Evolutionary conservation across 2,113 vertebrate species (phyloP), one percentile per base, ranked within the genome.

Genomic region (Sinocyclocheilus anophthalmus): DNA sequence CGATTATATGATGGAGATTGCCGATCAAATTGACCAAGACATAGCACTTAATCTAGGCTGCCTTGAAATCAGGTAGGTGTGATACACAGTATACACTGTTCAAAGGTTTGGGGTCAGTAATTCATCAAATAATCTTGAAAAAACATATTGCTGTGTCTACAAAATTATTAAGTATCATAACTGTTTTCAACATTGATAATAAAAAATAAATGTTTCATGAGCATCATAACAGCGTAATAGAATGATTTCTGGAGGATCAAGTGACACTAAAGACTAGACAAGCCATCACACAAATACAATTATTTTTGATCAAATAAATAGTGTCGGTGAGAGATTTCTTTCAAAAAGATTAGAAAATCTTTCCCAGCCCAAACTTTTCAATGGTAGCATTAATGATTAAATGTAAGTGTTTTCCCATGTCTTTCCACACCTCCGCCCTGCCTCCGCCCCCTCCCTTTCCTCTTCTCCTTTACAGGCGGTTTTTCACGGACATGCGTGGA

Each of bases 21-120:
- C 98, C 73, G 97, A 99, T 91, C 97, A 97, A 86, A 96, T 99
- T 91, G 98, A 99, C 95, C 98, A 99, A 92, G 98, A 99, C 90
- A 95, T 97, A 93, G 97, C 98, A 92, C 93, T 99, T 93, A 99
- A 99, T 94, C 92, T 99, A 84, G 98, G 98, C 89, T 99, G 98
- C 94, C 96, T 99, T 89, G 98, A 99, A 92, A 99, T 99, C 92
- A 96, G 98, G 98, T 99, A 93, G 95, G 94, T 39, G 5, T 76
- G 16, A 30, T 18, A 2, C 24, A 76, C n/a, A 20, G 16, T 70
- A 53, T 53, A 53, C 50, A 22, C 65, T 6, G 5, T 24, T 75
- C 18, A 73, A 30, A 16, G 30, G 65, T 67, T 48, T 13, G 39
- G 18, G 11, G 45, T 50, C n/a, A 33, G 18, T 39, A 72, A 39